Percentiles rank a stretch among this genome's conserved stretches.
Evolutionary conservation across 1,140 invertebrate species (phyloP).

Genomic region (Atta colombica): DNA sequence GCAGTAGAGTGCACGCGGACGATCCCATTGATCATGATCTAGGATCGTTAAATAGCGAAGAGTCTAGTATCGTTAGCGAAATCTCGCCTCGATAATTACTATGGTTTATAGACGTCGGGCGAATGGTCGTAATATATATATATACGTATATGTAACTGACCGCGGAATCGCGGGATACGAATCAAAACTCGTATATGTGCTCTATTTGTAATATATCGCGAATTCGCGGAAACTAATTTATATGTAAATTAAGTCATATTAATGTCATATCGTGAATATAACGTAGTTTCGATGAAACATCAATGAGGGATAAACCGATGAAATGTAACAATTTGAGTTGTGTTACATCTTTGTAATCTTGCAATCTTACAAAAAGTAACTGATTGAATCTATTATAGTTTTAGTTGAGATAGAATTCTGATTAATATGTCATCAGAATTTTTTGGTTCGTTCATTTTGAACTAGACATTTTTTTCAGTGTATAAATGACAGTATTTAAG

Average conservation of each 20-base stretch:
- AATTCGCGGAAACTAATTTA: slow-evolving; percentile 53
- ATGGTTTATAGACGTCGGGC: neutral
- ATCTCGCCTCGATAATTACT: slow-evolving; percentile 33
- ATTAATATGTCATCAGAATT: too few species aligned
- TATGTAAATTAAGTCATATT: slow-evolving; percentile 57
- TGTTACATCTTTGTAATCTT: neutral
- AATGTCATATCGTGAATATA: slow-evolving; percentile 13
- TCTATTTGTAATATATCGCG: slow-evolving; percentile 40
- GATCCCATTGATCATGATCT: slow-evolving; percentile 44
- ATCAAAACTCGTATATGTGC: slow-evolving; percentile 41
- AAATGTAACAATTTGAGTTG: neutral
- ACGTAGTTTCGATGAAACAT: slow-evolving; percentile 20
- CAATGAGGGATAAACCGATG: neutral
- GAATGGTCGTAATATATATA: neutral
- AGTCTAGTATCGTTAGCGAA: neutral
- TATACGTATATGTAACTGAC: neutral
- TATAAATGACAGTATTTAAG: neutral
- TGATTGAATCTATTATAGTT: too few species aligned
- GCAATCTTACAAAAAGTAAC: neutral
- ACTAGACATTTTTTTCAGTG: neutral
- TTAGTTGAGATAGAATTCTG: too few species aligned
- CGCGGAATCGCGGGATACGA: neutral
- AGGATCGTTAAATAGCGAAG: slow-evolving; percentile 10
- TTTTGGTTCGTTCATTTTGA: too few species aligned
- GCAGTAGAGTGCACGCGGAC: neutral